Percentiles rank a stretch among this genome's conserved stretches.
These are phyloP conservation scores for Ichneumoninae sp. DNA, from an alignment of 2,888 invertebrate species.

Conservation along the genomic window DNA sequence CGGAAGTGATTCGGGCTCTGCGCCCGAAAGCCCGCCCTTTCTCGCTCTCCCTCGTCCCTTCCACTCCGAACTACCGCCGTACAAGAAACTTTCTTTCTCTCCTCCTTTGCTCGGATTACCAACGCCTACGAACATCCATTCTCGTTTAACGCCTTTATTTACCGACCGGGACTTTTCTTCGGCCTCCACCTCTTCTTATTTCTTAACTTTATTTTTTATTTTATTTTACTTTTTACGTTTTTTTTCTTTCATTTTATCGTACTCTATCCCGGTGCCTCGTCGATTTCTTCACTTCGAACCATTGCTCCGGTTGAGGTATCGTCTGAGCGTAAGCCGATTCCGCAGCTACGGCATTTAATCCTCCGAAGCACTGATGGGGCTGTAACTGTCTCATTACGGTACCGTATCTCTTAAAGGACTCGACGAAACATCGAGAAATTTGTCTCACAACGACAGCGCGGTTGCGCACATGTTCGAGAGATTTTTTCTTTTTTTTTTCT, in stretches of 20 bases:
- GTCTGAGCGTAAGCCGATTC: neutral
- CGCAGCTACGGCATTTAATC: neutral
- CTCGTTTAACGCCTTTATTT: conserved; percentile 82
- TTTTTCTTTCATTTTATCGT: neutral
- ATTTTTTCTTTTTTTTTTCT: too few relatives aligned
- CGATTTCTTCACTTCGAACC: conserved; percentile 1
- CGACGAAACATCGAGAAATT: neutral
- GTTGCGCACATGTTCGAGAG: too few relatives aligned
- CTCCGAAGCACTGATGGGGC: neutral
- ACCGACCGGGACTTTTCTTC: conserved; percentile 72
- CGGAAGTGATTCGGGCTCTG: conserved; percentile 80
- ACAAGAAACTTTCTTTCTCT: conserved; percentile 64
- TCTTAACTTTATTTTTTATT: conserved; percentile 35
- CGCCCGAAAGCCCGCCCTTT: conserved; percentile 69
- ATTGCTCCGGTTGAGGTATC: neutral
- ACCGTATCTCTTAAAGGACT: neutral
- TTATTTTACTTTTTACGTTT: neutral
- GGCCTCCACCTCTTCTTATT: conserved; percentile 56
- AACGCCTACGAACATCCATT: conserved; percentile 80
- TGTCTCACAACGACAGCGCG: too few relatives aligned
- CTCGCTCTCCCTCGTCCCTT: conserved; percentile 48
- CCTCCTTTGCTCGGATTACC: conserved; percentile 73
- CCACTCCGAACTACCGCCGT: conserved; percentile 55
- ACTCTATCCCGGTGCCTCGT: neutral
- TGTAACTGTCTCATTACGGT: neutral